Evolutionary conservation across 1,140 invertebrate species (phyloP).

Genomic region (Cydia amplana): DNA sequence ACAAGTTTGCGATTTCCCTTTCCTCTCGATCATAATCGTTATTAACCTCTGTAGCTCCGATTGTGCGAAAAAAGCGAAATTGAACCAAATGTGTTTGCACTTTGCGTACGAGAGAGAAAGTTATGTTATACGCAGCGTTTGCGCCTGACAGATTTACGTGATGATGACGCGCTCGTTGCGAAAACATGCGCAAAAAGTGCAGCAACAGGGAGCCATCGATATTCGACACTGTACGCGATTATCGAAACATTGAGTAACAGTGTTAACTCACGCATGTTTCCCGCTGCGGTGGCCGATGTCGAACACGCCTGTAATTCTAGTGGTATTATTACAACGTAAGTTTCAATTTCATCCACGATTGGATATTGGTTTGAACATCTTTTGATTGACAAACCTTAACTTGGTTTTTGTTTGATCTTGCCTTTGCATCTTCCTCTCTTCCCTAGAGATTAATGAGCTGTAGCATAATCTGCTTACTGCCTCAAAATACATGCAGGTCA

Average conservation of each 20-base stretch:
- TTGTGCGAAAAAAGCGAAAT: conserved; percentile 50
- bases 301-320: background rate
- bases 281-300: background rate
- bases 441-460: background rate
- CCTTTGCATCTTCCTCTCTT: background rate
- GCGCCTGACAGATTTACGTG: conserved; percentile 45
- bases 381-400: background rate
- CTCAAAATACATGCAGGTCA: conserved; percentile 3
- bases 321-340: background rate
- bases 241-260: conserved; percentile 16
- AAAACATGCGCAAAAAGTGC: conserved; percentile 43
- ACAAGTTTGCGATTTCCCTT: background rate
- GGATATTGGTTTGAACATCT: background rate
- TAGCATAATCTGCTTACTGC: background rate
- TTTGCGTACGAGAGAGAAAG: conserved; percentile 53
- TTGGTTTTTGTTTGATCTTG: background rate
- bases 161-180: conserved; percentile 47
- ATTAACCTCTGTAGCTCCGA: background rate
- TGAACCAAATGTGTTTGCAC: conserved; percentile 46
- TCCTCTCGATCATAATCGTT: background rate
- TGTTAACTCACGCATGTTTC: conserved; percentile 2
- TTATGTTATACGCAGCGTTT: conserved; percentile 43
- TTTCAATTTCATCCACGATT: background rate
- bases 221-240: conserved; percentile 13
- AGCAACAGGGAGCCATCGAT: conserved; percentile 9